Percentiles rank a stretch among this genome's conserved stretches.
These are phyloP conservation scores for Desoria tigrina DNA, from an alignment of 2,888 invertebrate species.

Conservation along the genomic window DNA sequence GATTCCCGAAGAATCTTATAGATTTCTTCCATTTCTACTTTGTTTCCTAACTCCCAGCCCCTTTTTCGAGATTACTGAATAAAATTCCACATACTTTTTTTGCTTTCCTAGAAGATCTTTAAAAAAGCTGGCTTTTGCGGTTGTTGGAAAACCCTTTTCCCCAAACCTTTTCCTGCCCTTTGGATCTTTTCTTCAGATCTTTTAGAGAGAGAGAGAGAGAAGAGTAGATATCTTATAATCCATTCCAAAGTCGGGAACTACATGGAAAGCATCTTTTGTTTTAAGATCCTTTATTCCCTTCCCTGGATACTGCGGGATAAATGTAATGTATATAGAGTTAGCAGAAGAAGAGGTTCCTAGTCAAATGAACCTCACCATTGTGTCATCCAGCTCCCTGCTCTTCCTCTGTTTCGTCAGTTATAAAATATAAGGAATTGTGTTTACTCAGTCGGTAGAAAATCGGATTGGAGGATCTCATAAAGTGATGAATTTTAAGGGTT, in stretches of 20 bases:
- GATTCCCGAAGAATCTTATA: not conserved
- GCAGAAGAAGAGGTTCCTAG: no score
- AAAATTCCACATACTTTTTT: not conserved
- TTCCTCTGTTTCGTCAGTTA: no score
- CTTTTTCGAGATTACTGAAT: not conserved
- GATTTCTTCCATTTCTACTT: not conserved
- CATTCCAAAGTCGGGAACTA: not conserved
- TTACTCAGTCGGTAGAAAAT: not conserved
- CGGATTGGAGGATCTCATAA: slow-evolving; percentile 4
- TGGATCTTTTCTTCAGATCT: not conserved
- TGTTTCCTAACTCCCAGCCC: slow-evolving; percentile 1
- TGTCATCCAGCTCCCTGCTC: no score
- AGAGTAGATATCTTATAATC: not conserved
- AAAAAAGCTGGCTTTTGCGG: slow-evolving; percentile 12
- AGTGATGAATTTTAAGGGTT: not conserved
- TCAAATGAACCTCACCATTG: no score
- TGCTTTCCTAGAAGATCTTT: not conserved
- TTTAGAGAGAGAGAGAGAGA: not conserved
- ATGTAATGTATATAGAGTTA: no score
- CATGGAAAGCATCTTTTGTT: slow-evolving; percentile 20
- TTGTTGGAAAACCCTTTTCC: not conserved
- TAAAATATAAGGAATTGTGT: slow-evolving; percentile 1
- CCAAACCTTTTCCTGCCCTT: slow-evolving; percentile 12
- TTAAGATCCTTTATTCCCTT: not conserved
- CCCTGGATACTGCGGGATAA: not conserved